Conservation (phyloP, 1,140 invertebrate genomes). For the Macrostomum lignano region DNA sequence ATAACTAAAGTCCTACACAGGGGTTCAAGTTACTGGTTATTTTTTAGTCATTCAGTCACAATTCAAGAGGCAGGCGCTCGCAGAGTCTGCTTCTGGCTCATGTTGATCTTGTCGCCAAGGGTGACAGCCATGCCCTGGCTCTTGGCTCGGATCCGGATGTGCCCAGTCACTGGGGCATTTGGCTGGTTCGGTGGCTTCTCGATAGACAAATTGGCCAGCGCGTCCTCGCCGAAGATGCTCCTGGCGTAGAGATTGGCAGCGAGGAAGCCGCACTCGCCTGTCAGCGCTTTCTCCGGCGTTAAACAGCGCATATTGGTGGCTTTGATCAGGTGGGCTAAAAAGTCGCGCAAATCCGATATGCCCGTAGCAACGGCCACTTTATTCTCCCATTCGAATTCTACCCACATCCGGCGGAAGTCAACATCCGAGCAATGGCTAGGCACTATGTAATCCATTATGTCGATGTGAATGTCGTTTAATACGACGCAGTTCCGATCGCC, state of each 20-base stretch:
- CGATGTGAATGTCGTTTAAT: constrained; percentile 91
- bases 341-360: constrained; percentile 64
- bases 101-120: constrained; percentile 5
- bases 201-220: constrained; percentile 83
- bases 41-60: too few species aligned
- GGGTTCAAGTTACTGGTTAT: too few species aligned
- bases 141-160: constrained; percentile 84
- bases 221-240: constrained; percentile 95
- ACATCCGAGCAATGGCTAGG: constrained; percentile 74
- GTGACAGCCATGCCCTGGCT: constrained; percentile 39
- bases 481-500: constrained; percentile 86
- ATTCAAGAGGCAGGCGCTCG: too few species aligned
- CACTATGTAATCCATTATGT: constrained; percentile 99
- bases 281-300: constrained; percentile 42
- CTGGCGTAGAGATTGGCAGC: constrained; percentile 93
- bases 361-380: constrained; percentile 89
- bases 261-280: constrained; percentile 90
- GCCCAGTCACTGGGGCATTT: constrained; percentile 61
- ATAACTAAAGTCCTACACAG: too few species aligned
- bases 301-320: constrained; percentile 97
- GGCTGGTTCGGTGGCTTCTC: constrained; percentile 67
- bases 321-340: constrained; percentile 61
- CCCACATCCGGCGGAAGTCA: constrained; percentile 96
- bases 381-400: constrained; percentile 99
- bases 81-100: constrained; percentile 4